Base-by-base conservation (phyloP, 2,113 vertebrate genomes). In the Scomber japonicus region DNA sequence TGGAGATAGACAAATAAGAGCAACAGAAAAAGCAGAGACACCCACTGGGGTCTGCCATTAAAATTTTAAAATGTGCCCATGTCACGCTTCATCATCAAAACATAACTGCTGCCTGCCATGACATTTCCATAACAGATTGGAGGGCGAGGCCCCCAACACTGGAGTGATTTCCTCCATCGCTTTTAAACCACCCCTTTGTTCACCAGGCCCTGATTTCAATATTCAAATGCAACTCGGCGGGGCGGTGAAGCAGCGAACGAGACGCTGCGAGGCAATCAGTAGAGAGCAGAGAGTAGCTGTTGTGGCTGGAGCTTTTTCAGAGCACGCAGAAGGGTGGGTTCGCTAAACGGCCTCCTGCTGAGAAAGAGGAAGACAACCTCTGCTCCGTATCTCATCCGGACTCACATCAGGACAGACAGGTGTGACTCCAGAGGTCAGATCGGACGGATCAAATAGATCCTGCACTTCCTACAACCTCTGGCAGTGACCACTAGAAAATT, bases 111-210 rank as follows among this genome's bases (percentile, higher is more conserved):
- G 73, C 67, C 59, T 73, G 81, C 79, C 54, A 65, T 56, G 49
- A 78, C 57, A 91, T 95, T 95, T 93, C 84, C 94, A 92, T 91
- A 90, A 83, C 75, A 90, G 87, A 91, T 84, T 82, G 81, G 57
- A 87, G 64, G 84, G 49, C 49, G 11, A 72, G 74, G 54, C 44
- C 55, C 60, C 79, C 46, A 15, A 86, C 78, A 68, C 64, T 4
- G 71, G 16, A 57, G 19, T 21, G 66, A 78, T 71, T 92, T 91
- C 90, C 88, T 91, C 82, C 78, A 77, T 71, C 35, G 63, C 74
- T 75, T 83, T 77, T 56, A 65, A 85, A 80, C 48, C 70, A 54
- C 35, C 63, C 61, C 82, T 90, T 93, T 93, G 92, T 93, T 93
- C 83, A 68, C 14, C 51, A 40, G 54, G 45, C 50, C 45, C 76